Percentiles rank a stretch among this genome's conserved stretches.
phyloP scores from a whole-genome alignment of 2,797 vertebrate species.

The Cygnus olor region DNA sequence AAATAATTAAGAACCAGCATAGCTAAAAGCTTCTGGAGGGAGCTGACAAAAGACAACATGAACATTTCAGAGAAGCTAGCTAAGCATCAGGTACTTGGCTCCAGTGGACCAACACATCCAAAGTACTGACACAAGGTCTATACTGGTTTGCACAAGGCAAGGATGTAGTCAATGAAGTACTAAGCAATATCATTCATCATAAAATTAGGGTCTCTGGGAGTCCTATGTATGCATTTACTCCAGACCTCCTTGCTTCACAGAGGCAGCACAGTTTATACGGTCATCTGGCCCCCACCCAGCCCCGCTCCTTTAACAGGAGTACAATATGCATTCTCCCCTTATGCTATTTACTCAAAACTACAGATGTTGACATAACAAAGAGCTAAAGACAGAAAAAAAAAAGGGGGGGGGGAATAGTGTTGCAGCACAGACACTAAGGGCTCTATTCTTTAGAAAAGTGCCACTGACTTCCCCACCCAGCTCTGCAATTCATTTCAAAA shows the following conservation, averaged over 20 bases:
- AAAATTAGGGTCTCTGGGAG: neutral
- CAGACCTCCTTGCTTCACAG: neutral
- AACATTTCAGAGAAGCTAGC: neutral
- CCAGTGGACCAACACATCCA: neutral
- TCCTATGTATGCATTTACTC: neutral
- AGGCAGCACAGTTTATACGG: conserved; percentile 22
- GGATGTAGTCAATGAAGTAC: neutral
- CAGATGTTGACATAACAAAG: conserved; percentile 75
- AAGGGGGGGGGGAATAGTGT: conserved; percentile 41
- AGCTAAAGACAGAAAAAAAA: conserved; percentile 65
- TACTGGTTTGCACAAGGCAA: neutral
- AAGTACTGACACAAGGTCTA: neutral
- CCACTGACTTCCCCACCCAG: conserved; percentile 56
- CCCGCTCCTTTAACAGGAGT: conserved; percentile 30
- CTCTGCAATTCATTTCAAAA: conserved; percentile 35
- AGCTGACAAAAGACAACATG: neutral
- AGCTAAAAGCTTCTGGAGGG: neutral
- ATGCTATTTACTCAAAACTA: conserved; percentile 62
- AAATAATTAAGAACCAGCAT: neutral
- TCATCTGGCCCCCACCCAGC: neutral
- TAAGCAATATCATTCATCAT: neutral
- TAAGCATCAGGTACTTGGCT: neutral
- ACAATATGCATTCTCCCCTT: conserved; percentile 58
- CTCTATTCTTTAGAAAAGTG: conserved; percentile 56
- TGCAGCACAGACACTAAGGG: conserved; percentile 34